These are phyloP conservation scores for Apodemia mormo DNA, from an alignment of 2,888 invertebrate species.

Conservation along the genomic window DNA sequence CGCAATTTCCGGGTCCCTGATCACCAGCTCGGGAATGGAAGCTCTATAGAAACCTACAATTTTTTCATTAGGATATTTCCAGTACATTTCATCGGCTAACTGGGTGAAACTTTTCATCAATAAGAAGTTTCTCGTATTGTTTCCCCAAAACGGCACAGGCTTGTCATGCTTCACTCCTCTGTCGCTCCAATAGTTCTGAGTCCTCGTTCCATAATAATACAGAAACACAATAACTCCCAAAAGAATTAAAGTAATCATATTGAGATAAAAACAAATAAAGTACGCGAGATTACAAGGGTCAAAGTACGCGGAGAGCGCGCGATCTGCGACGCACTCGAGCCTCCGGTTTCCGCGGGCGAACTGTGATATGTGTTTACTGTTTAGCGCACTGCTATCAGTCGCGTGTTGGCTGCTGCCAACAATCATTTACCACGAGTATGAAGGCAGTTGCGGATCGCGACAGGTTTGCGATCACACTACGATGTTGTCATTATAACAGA, in stretches of 20 bases:
- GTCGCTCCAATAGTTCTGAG: slow-evolving; percentile 51
- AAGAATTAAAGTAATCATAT: slow-evolving; percentile 33
- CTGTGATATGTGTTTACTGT: too few species aligned
- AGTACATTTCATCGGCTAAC: slow-evolving; percentile 49
- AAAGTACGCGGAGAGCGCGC: too few species aligned
- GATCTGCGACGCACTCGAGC: too few species aligned
- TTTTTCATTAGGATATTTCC: slow-evolving; percentile 54
- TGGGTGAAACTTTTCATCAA: slow-evolving; percentile 49
- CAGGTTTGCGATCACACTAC: too few species aligned
- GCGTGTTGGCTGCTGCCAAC: too few species aligned
- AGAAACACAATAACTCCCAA: slow-evolving; percentile 40
- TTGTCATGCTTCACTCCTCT: slow-evolving; percentile 53
- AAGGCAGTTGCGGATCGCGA: too few species aligned
- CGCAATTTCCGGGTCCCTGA: slow-evolving; percentile 56
- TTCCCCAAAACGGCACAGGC: slow-evolving; percentile 55
- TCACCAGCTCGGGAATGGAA: slow-evolving; percentile 48
- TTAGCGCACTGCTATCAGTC: too few species aligned
- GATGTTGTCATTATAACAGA: too few species aligned
- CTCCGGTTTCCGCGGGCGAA: too few species aligned
- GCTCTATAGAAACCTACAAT: slow-evolving; percentile 56
- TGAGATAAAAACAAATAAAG: not conserved
- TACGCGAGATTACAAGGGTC: not conserved
- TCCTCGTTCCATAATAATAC: slow-evolving; percentile 50
- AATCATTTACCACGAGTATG: too few species aligned
- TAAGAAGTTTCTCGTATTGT: slow-evolving; percentile 47